These are phyloP conservation scores for Pteromalus puparum DNA, from an alignment of 1,140 invertebrate genomes.

Conservation along the genomic window DNA sequence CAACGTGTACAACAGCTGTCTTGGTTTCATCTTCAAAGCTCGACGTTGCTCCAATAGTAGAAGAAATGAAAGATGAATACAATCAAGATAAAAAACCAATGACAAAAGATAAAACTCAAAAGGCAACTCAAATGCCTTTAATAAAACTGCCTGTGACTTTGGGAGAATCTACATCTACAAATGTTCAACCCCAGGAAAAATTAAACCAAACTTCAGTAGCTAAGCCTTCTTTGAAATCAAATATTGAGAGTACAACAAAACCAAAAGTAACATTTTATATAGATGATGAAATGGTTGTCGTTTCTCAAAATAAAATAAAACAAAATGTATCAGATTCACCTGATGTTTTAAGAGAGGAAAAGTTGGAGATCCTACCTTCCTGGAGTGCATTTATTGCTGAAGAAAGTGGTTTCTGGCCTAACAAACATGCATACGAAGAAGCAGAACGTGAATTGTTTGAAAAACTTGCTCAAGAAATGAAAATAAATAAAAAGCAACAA, in stretches of 20 bases:
- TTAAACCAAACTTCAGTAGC: constrained; percentile 21
- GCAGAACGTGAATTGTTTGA: constrained; percentile 78
- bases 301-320: constrained; percentile 40
- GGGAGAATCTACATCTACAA: not conserved
- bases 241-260: not conserved
- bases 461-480: constrained; percentile 65
- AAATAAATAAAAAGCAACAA: constrained; percentile 54
- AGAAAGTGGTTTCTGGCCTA: constrained; percentile 79
- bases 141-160: not conserved
- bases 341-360: constrained; percentile 51
- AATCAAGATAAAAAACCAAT: too few species aligned
- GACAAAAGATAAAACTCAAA: not conserved
- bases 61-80: constrained; percentile 17
- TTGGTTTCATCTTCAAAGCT: not conserved
- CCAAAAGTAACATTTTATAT: constrained; percentile 45
- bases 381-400: constrained; percentile 62
- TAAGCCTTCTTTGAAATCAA: not conserved
- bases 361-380: not conserved
- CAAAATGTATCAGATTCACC: constrained; percentile 44
- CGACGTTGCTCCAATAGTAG: not conserved
- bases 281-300: constrained; percentile 51
- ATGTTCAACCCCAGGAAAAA: not conserved
- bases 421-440: constrained; percentile 79
- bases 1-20: too few species aligned
- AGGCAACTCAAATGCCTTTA: too few species aligned